phyloP scores from a whole-genome alignment of 2,888 invertebrate species.

The Pseudococcus viburni region DNA sequence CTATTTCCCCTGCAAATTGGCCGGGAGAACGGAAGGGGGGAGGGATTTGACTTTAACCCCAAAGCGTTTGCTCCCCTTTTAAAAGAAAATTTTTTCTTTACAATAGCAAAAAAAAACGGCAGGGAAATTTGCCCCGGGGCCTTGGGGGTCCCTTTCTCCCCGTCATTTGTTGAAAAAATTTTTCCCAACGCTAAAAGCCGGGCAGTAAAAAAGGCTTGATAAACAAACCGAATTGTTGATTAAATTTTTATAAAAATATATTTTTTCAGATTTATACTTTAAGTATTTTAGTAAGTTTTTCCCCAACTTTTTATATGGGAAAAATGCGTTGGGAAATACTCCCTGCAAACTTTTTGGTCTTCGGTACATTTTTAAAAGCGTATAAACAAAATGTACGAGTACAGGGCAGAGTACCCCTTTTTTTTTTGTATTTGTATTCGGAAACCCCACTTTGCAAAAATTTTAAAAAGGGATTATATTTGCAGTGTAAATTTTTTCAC shows the following conservation, averaged over 20 bases:
- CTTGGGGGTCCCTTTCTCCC: neutral
- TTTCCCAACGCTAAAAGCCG: neutral
- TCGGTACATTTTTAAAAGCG: conserved; percentile 6
- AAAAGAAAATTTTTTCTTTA: conserved; percentile 61
- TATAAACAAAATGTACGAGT: neutral
- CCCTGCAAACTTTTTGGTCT: neutral
- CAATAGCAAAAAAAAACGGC: neutral
- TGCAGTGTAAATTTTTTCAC: conserved; percentile 56
- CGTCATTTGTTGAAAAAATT: conserved; percentile 9
- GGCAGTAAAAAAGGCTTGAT: conserved; percentile 53
- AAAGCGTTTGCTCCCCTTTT: conserved; percentile 17
- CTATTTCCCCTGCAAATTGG: conserved; percentile 4
- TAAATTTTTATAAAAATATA: conserved; percentile 64
- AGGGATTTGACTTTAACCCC: neutral
- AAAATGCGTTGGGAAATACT: conserved; percentile 50
- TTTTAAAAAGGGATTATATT: conserved; percentile 63
- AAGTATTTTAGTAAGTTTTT: neutral
- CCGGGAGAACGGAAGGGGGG: neutral
- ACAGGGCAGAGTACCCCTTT: neutral
- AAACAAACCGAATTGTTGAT: conserved; percentile 64
- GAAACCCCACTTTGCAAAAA: conserved; percentile 60
- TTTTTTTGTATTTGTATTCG: neutral
- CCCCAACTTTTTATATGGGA: neutral
- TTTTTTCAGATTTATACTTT: conserved; percentile 22
- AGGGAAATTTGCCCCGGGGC: conserved; percentile 53